Evolutionary conservation across 2,113 vertebrate genomes (phyloP).

Genomic region (Carassius auratus): DNA sequence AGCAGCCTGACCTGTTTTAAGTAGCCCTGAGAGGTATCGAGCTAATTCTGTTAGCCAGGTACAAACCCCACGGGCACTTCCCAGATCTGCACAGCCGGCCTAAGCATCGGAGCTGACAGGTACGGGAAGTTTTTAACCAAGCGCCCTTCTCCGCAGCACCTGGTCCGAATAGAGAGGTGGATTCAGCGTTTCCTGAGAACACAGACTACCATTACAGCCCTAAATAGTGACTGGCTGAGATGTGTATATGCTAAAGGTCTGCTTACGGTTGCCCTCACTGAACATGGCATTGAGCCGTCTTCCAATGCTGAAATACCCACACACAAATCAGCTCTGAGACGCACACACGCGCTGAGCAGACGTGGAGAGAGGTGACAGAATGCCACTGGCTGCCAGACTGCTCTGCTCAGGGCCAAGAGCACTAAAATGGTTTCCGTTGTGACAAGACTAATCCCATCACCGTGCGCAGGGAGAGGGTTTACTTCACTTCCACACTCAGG

Average conservation of each 20-base stretch:
- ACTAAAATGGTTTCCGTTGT: constrained; percentile 75
- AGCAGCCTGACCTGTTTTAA: constrained; percentile 12
- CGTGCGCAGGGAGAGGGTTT: constrained; percentile 56
- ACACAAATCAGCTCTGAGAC: background rate
- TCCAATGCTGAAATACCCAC: constrained; percentile 40
- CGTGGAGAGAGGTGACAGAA: constrained; percentile 70
- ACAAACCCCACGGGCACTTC: constrained; percentile 21
- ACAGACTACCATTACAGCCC: constrained; percentile 70
- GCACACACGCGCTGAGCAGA: constrained; percentile 25
- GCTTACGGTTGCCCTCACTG: constrained; percentile 28
- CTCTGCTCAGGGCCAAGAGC: constrained; percentile 63
- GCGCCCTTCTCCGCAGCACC: constrained; percentile 70
- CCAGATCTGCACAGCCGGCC: constrained; percentile 35
- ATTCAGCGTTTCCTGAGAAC: constrained; percentile 71
- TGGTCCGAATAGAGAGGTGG: constrained; percentile 65
- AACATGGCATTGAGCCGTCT: constrained; percentile 52
- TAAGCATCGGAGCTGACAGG: constrained; percentile 63
- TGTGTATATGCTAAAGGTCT: constrained; percentile 62
- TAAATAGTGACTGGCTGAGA: constrained; percentile 64
- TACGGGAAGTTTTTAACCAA: constrained; percentile 65
- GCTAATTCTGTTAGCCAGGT: constrained; percentile 35
- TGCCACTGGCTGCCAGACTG: constrained; percentile 66
- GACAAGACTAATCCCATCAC: constrained; percentile 76
- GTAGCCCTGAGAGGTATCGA: constrained; percentile 36
- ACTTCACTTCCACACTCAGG: constrained; percentile 39